phyloP scores from a whole-genome alignment of 1,140 invertebrate genomes.

The Nasonia vitripennis region DNA sequence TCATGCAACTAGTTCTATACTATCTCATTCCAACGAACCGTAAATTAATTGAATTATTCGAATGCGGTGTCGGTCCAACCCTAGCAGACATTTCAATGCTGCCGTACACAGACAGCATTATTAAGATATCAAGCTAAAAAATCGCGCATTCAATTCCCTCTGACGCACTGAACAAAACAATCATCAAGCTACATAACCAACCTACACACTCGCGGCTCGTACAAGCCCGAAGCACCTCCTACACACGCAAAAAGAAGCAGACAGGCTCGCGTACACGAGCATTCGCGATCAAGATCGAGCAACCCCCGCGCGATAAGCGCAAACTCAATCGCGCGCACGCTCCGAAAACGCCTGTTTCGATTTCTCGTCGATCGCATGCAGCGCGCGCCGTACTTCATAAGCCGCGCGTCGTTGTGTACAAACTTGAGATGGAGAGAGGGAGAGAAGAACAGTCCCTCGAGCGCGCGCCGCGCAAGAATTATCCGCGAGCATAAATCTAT shows the following conservation, averaged over 20 bases:
- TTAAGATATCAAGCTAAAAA: not conserved
- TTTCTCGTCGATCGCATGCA: not conserved
- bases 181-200: not conserved
- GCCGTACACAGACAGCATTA: not conserved
- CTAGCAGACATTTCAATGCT: not conserved
- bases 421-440: not conserved
- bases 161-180: not conserved
- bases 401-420: not conserved
- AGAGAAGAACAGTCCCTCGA: not conserved
- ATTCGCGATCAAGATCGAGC: conserved; percentile 1
- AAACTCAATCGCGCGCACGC: conserved; percentile 24
- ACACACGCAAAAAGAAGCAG: not conserved
- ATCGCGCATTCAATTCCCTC: not conserved
- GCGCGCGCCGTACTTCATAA: not conserved
- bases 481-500: conserved; percentile 8
- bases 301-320: not conserved
- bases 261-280: not conserved
- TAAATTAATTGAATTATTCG: conserved; percentile 13
- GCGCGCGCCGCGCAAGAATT: not conserved
- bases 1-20: not conserved
- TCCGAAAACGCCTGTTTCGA: conserved; percentile 23
- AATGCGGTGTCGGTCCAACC: not conserved
- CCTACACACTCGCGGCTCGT: not conserved
- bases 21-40: not conserved
- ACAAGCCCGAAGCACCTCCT: conserved; percentile 3